A percentile compares a stretch with the other conserved stretches of the same genome.
Conservation (phyloP, 2,113 vertebrate genomes). For the Catagonus wagneri region DNA sequence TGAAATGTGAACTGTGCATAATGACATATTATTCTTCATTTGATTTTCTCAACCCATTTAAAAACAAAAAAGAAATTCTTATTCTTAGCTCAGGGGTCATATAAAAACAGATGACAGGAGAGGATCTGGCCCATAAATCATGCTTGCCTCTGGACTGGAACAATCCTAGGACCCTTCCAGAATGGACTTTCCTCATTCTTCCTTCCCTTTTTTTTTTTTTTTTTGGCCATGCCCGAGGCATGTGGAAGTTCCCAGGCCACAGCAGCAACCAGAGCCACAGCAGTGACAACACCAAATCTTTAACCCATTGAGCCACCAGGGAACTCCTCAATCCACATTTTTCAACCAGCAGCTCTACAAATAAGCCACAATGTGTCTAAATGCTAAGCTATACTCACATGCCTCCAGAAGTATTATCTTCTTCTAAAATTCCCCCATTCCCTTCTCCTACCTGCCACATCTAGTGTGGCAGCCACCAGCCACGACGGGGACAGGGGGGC, state of each 20-base stretch:
- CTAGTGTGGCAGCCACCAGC: neutral
- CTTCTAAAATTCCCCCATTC: neutral
- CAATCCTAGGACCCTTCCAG: fast-evolving
- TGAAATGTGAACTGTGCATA: neutral
- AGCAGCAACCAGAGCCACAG: too few relatives aligned
- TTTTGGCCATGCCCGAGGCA: too few relatives aligned
- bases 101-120: neutral
- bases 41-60: neutral
- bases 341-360: neutral
- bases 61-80: neutral
- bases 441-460: neutral
- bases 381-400: neutral
- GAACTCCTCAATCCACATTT: neutral
- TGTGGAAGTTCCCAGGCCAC: too few relatives aligned
- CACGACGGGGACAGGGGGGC: too few relatives aligned
- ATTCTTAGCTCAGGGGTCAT: neutral
- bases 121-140: neutral
- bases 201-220: too few relatives aligned
- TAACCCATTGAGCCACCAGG: too few relatives aligned
- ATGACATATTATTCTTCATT: neutral
- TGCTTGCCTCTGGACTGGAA: neutral
- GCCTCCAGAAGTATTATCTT: neutral
- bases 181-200: neutral
- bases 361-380: neutral
- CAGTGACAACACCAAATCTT: too few relatives aligned